These are phyloP conservation scores for Amphiprion percula DNA, from an alignment of 2,113 vertebrate species.

Conservation along the genomic window DNA sequence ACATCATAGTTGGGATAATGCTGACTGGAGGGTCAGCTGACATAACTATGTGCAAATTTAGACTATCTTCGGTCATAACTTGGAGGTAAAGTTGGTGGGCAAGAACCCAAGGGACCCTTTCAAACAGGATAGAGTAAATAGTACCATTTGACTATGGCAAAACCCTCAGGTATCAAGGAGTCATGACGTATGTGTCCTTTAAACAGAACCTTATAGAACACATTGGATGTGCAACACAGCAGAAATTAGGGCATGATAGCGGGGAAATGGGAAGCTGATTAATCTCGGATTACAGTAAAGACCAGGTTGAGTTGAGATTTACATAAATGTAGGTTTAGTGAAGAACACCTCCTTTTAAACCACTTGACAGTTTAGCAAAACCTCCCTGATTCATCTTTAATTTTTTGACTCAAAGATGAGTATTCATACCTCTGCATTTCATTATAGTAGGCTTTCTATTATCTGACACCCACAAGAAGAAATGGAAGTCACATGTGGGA, in stretches of 20 bases:
- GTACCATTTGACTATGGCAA: too few species aligned
- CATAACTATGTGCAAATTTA: background rate
- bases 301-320: background rate
- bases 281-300: background rate
- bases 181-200: too few species aligned
- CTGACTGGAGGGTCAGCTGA: conserved; percentile 22
- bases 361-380: background rate
- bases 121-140: too few species aligned
- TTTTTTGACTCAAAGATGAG: too few species aligned
- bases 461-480: background rate
- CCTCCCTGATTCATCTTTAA: too few species aligned
- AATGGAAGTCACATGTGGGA: background rate
- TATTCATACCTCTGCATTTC: background rate
- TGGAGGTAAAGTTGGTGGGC: background rate
- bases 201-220: too few species aligned
- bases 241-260: too few species aligned
- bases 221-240: too few species aligned
- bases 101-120: too few species aligned
- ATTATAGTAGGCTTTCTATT: background rate
- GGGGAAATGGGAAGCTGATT: too few species aligned
- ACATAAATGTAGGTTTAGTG: background rate
- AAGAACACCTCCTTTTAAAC: background rate
- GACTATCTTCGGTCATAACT: background rate
- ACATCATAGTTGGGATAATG: background rate
- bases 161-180: too few species aligned